Evolutionary conservation across 2,797 vertebrate species (phyloP).

Genomic region (Bradypus variegatus): DNA sequence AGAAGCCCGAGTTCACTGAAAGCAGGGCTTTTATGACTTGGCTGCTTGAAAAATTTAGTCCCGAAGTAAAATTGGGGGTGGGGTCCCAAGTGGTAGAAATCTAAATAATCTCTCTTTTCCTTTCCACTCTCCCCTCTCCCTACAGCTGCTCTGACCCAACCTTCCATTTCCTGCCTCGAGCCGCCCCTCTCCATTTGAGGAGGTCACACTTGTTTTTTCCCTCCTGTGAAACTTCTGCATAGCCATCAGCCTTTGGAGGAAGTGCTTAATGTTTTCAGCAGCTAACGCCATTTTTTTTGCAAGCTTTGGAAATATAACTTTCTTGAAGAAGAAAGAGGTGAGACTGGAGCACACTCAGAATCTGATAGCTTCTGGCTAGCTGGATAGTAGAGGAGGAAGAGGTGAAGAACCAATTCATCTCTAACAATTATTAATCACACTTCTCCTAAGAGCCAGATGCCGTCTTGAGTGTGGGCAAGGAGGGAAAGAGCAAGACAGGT

Average conservation of each 20-base stretch:
- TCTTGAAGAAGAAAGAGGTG: constrained; percentile 6
- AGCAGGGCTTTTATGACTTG: constrained; percentile 6
- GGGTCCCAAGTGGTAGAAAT: constrained; percentile 38
- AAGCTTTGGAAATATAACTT: constrained; percentile 1
- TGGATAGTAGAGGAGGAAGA: neutral
- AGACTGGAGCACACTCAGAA: neutral
- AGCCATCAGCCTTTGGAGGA: constrained; percentile 20
- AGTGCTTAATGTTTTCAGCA: constrained; percentile 44
- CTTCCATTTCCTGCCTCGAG: constrained; percentile 40
- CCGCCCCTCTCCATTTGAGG: constrained; percentile 21
- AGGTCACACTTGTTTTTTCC: constrained; percentile 47
- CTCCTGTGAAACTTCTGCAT: constrained; percentile 47
- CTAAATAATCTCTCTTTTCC: neutral
- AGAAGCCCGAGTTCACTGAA: constrained; percentile 14
- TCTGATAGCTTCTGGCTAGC: neutral
- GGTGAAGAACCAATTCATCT: neutral
- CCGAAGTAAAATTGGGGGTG: constrained; percentile 37
- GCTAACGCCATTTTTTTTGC: neutral
- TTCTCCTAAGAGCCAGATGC: neutral
- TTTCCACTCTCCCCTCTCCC: neutral
- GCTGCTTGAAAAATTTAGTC: constrained; percentile 52
- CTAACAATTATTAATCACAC: neutral
- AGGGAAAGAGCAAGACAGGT: neutral
- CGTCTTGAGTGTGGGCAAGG: neutral
- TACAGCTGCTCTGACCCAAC: neutral